These are phyloP conservation scores for Meliscaeva auricollis DNA, from an alignment of 2,888 invertebrate species.

Conservation along the genomic window DNA sequence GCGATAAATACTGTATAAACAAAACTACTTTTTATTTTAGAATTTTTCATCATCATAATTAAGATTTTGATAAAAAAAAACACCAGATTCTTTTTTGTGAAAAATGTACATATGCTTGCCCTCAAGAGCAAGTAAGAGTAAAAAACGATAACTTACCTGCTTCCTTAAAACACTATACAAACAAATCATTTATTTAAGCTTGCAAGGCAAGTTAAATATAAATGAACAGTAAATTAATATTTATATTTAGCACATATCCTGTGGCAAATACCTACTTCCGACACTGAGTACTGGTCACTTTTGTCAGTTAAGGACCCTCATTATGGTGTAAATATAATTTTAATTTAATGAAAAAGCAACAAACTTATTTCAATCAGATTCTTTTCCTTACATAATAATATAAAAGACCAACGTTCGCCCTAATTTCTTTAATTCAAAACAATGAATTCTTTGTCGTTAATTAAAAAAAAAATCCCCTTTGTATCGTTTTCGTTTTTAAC, in stretches of 20 bases:
- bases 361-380: constrained; percentile 44
- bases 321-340: constrained; percentile 12
- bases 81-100: too few relatives aligned
- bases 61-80: too few relatives aligned
- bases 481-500: constrained; percentile 56
- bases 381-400: not conserved
- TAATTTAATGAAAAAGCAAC: not conserved
- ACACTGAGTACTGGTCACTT: constrained; percentile 19
- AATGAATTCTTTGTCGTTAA: constrained; percentile 75
- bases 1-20: too few relatives aligned
- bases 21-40: too few relatives aligned
- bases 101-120: too few relatives aligned
- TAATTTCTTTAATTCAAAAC: constrained; percentile 65
- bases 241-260: constrained; percentile 23
- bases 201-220: too few relatives aligned
- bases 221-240: too few relatives aligned
- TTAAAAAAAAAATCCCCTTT: constrained; percentile 67
- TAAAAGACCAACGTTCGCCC: constrained; percentile 65
- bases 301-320: constrained; percentile 12
- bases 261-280: constrained; percentile 6
- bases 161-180: too few relatives aligned
- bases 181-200: too few relatives aligned
- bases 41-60: too few relatives aligned
- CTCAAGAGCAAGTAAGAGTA: too few relatives aligned
- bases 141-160: too few relatives aligned